These are phyloP conservation scores for Channa maculata DNA, from an alignment of 2,113 vertebrate species.

Conservation along the genomic window DNA sequence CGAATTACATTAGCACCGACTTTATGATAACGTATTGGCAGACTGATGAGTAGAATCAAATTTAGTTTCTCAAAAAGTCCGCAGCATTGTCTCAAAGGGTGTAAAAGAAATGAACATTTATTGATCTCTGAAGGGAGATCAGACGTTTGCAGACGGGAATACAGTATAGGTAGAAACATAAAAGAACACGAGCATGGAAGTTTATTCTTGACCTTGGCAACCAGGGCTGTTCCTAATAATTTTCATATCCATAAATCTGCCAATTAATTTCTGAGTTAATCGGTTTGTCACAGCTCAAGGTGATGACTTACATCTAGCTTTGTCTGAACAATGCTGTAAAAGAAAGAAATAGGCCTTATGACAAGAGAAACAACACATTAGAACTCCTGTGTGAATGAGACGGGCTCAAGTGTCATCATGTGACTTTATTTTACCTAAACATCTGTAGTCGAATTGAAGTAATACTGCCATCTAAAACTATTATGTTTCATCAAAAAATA, in stretches of 20 bases:
- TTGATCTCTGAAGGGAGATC: conserved; percentile 19
- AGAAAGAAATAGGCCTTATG: too few species aligned
- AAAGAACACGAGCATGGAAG: background rate
- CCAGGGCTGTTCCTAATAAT: background rate
- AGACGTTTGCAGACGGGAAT: background rate
- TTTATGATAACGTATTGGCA: conserved; percentile 10
- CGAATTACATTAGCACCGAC: background rate
- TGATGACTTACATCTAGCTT: background rate
- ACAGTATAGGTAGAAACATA: background rate
- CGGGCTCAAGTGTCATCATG: too few species aligned
- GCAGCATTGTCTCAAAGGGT: conserved; percentile 16
- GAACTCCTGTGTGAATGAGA: too few species aligned
- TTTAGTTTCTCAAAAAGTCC: background rate
- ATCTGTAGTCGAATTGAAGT: too few species aligned
- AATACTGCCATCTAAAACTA: too few species aligned
- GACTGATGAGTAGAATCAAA: conserved; percentile 19
- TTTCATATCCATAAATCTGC: background rate
- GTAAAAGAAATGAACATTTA: conserved; percentile 32
- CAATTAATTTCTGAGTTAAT: background rate
- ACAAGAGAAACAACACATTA: too few species aligned
- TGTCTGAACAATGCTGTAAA: too few species aligned
- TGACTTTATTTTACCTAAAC: too few species aligned
- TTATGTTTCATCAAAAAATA: too few species aligned
- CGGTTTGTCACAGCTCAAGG: background rate
- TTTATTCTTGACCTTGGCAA: too few species aligned